These are phyloP conservation scores for Tauraco hartlaubi DNA, from an alignment of 2,797 vertebrate genomes.

Conservation along the genomic window DNA sequence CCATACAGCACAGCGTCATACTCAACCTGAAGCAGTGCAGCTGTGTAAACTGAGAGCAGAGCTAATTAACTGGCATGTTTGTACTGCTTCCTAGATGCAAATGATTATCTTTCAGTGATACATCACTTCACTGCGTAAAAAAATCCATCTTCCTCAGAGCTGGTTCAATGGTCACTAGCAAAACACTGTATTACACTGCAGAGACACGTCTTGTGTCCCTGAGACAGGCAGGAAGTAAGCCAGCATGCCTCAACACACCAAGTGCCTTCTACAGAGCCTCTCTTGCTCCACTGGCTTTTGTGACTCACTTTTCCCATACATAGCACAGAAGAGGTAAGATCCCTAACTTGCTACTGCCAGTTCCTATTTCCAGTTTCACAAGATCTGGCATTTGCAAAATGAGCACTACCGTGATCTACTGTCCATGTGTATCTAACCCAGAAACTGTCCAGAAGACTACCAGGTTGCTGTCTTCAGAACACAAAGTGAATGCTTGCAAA, in stretches of 20 bases:
- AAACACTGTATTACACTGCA: not conserved
- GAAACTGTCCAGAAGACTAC: not conserved
- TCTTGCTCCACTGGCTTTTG: rapidly evolving
- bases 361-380: not conserved
- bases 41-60: not conserved
- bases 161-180: not conserved
- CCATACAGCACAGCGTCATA: rapidly evolving
- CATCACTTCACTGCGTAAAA: not conserved
- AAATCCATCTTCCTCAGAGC: not conserved
- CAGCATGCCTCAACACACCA: rapidly evolving
- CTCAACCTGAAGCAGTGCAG: not conserved
- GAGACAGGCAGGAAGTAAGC: not conserved
- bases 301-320: not conserved
- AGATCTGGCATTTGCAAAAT: not conserved
- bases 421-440: not conserved
- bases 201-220: not conserved
- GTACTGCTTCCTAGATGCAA: not conserved
- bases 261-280: not conserved
- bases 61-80: slow-evolving; percentile 18
- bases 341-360: not conserved
- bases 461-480: not conserved
- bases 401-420: not conserved
- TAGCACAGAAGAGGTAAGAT: not conserved
- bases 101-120: not conserved
- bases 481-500: not conserved